Conservation (phyloP, 2,113 vertebrate species). For the Ctenodactylus gundi region DNA sequence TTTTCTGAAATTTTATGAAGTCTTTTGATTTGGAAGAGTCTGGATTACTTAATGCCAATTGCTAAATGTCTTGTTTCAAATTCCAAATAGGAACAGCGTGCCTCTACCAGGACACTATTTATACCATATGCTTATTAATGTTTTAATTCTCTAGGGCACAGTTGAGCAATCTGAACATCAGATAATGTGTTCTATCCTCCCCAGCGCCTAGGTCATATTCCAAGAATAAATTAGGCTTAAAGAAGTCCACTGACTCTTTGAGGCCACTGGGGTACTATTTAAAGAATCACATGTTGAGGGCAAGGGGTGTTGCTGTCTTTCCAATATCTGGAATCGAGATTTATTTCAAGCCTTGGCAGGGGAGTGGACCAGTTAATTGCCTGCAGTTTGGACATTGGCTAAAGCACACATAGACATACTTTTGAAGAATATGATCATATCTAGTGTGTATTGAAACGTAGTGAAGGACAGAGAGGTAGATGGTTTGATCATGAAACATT, state of each 20-base stretch:
- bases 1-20: constrained; percentile 32
- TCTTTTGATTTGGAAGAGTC: constrained; percentile 50
- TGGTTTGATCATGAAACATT: background rate
- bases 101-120: constrained; percentile 59
- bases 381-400: constrained; percentile 15
- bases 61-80: constrained; percentile 60
- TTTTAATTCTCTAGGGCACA: constrained; percentile 58
- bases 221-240: constrained; percentile 69
- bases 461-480: background rate
- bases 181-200: constrained; percentile 65
- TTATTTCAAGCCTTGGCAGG: constrained; percentile 53
- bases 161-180: constrained; percentile 62
- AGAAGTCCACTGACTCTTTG: constrained; percentile 54
- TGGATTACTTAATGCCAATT: constrained; percentile 44
- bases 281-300: constrained; percentile 37
- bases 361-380: constrained; percentile 20
- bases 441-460: background rate
- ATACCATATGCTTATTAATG: constrained; percentile 71
- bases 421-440: background rate
- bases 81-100: constrained; percentile 64
- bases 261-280: constrained; percentile 63
- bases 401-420: background rate
- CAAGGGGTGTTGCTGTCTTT: constrained; percentile 55
- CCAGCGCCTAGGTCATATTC: constrained; percentile 67
- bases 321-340: constrained; percentile 57